Evolutionary conservation across 1,140 invertebrate genomes (phyloP).

Genomic region (Dysdera silvatica): DNA sequence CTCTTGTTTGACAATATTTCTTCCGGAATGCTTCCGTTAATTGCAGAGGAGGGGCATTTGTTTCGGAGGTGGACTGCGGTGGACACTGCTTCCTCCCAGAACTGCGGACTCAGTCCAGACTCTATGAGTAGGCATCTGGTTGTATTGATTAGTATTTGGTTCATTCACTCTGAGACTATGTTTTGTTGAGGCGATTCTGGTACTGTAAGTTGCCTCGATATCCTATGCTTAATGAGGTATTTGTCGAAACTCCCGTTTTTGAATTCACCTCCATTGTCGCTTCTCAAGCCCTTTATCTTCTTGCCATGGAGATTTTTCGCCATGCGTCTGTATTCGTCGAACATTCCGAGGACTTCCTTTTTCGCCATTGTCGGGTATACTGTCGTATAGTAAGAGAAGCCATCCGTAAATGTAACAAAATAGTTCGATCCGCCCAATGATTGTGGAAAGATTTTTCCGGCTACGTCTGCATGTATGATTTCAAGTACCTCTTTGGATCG

Average conservation of each 20-base stretch:
- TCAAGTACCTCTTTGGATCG: background rate
- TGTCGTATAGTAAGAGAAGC: background rate
- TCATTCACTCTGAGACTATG: slow-evolving; percentile 48
- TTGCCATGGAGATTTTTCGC: slow-evolving; percentile 1
- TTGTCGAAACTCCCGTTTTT: slow-evolving; percentile 6
- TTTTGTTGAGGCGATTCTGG: slow-evolving; percentile 48
- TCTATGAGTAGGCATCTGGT: slow-evolving; percentile 41
- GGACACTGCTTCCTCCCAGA: slow-evolving; percentile 47
- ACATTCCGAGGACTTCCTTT: background rate
- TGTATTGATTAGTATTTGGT: slow-evolving; percentile 42
- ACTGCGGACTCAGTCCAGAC: slow-evolving; percentile 37
- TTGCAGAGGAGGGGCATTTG: slow-evolving; percentile 13
- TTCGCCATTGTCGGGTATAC: background rate
- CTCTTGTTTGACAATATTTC: background rate
- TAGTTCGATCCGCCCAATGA: background rate
- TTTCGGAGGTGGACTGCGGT: slow-evolving; percentile 45
- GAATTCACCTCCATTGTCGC: slow-evolving; percentile 29
- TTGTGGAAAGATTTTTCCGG: background rate
- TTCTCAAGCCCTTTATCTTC: slow-evolving; percentile 7
- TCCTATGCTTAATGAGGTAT: slow-evolving; percentile 37
- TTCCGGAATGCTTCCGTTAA: background rate
- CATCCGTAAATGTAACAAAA: background rate
- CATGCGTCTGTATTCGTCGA: background rate
- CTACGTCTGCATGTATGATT: background rate
- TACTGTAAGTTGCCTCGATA: slow-evolving; percentile 45